phyloP scores from a whole-genome alignment of 2,888 invertebrate genomes.

The Sphaerophoria taeniata region DNA sequence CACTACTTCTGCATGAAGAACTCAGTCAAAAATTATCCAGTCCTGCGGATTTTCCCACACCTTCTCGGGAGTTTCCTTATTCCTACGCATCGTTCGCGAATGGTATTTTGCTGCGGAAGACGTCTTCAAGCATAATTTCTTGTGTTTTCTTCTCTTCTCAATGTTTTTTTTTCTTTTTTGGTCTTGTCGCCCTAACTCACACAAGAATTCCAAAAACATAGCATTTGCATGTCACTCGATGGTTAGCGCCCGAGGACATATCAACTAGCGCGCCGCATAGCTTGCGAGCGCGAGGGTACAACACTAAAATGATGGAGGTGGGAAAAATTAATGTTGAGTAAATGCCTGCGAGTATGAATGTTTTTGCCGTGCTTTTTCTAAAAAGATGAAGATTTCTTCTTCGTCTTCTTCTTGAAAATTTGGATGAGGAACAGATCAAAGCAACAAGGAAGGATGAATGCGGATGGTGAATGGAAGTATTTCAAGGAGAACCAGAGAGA shows the following conservation, averaged over 20 bases:
- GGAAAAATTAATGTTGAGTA: constrained; percentile 45
- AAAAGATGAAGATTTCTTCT: constrained; percentile 35
- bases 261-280: constrained; percentile 57
- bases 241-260: constrained; percentile 66
- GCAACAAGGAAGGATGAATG: constrained; percentile 26
- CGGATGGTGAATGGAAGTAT: constrained; percentile 23
- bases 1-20: constrained; percentile 3
- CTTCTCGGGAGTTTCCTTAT: neutral
- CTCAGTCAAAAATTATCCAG: constrained; percentile 10
- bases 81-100: constrained; percentile 52
- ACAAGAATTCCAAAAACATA: constrained; percentile 26
- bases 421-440: constrained; percentile 56
- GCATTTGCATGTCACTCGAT: constrained; percentile 71
- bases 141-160: constrained; percentile 20
- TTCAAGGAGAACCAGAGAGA: constrained; percentile 1
- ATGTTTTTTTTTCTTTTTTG: neutral
- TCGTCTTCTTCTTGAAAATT: neutral
- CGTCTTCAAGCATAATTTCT: constrained; percentile 54
- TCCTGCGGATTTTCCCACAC: constrained; percentile 10
- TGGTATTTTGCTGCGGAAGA: constrained; percentile 42
- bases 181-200: constrained; percentile 20
- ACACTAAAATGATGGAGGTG: neutral
- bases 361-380: constrained; percentile 15
- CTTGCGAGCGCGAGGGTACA: neutral
- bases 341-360: constrained; percentile 11